Base-by-base conservation (phyloP, 2,113 vertebrate genomes). In the Mungos mungo region DNA sequence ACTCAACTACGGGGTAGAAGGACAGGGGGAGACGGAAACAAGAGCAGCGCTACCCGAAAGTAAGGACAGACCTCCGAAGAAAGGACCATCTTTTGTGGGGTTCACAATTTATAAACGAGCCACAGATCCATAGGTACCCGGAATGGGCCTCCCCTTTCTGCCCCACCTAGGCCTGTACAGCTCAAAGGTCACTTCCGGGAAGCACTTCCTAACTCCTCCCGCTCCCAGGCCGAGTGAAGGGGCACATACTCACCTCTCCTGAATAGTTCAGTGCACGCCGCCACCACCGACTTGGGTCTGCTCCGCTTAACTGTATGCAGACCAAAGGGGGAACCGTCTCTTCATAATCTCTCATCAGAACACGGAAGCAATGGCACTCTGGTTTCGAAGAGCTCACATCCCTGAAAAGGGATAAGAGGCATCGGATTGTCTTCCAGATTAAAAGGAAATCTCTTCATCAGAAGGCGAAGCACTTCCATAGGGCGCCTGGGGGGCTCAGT, bases 371-470 rank as follows among this genome's bases (percentile, higher is more conserved):
- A 54, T 4, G 50, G 47, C 9, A 19, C 65, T 88, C 60, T 74
- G 50, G 25, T 92, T 57, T 68, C 45, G 79, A 35, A 57, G 19
- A 77, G 79, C 41, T 76, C 47, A 92, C 3, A 35, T 16, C 85
- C 50, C 93, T 97, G 77, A 65, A 93, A 79, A 88, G 35, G 89
- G 60, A 79, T 60, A 47, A 23, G 12, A 77, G 65, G 93, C 35
- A 86, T 57, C 38, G 63, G 88, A 83, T 33, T 71, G 50, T 69
- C n/a, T 93, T 92, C n/a, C 76, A 92, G 79, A 87, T 80, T 25
- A 74, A 86, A 82, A 74, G 38, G 63, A 81, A 88, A 92, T 35
- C n/a, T 76, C 71, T 88, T 76, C 38, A 88, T 16, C 76, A 71
- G 27, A 74, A 81, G 80, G 65, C 38, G 87, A 93, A 88, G 69